Base-by-base conservation (phyloP, 2,797 vertebrate genomes). In the Phoxinus dragarum region DNA sequence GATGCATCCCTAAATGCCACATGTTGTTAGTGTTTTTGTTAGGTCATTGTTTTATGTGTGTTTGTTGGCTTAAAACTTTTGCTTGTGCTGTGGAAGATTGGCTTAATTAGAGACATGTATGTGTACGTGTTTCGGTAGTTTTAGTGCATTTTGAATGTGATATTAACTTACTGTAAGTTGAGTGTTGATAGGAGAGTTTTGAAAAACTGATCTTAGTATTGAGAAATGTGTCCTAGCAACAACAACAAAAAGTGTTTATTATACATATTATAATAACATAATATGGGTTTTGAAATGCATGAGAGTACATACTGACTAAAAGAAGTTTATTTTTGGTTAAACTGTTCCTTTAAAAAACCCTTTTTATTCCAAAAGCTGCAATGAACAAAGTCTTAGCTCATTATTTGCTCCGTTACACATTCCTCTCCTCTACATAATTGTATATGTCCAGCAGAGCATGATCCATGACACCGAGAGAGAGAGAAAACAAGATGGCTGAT, bases 381-480 rank as follows among this genome's bases (percentile, higher is more conserved):
- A 47, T 66, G 21, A 17, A 27, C 19, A 14, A 34, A 67, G 40
- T 27, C 27, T 71, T 12, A 78, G 75, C 77, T 80, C 52, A 49
- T 67, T 64, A 80, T 64, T 79, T 44, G 47, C 77, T 66, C n/a
- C 10, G 23, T 61, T 79, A 34, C 40, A 73, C 54, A 69, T 85
- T 80, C 77, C 56, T 47, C 11, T 49, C 5, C 23, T 52, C 34
- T 36, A 23, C 56, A 12, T 38, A 31, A 61, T 85, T 79, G 75
- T 80, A 23, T 64, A 44, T 79, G 69, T 64, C n/a, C 69, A 85
- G 44, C 56, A 73, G 69, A 49, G 69, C 49, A 38, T 81, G 49
- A 56, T n/a, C 80, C 66, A 40, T 71, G 36, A 42, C 36, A 56
- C 3, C 10, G 16, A 17, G 16, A 17, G 16, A 52, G 49, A 44